Evolutionary conservation across 2,797 vertebrate genomes (phyloP).

Genomic region (Coranthus polyacanthus): DNA sequence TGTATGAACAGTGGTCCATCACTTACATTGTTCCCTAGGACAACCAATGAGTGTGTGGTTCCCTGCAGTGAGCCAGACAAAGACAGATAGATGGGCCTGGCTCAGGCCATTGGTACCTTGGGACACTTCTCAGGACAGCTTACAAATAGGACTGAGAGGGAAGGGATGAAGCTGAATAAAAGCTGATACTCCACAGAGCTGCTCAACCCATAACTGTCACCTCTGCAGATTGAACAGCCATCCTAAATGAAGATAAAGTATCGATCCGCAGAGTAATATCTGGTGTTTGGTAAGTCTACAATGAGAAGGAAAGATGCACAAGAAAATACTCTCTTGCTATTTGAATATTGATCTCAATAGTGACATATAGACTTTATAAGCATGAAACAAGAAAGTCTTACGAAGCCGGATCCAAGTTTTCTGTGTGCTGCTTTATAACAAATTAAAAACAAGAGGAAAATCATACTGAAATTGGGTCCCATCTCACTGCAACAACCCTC

Average conservation of each 20-base stretch:
- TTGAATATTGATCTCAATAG: constrained; percentile 66
- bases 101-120: constrained; percentile 80
- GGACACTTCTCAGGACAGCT: constrained; percentile 85
- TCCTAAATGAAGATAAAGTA: constrained; percentile 81
- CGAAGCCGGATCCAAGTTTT: constrained; percentile 53
- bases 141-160: constrained; percentile 86
- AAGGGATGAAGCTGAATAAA: constrained; percentile 84
- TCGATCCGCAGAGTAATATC: constrained; percentile 73
- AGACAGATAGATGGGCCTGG: constrained; percentile 83
- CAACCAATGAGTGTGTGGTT: constrained; percentile 80
- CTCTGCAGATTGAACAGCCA: constrained; percentile 76
- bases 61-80: constrained; percentile 82
- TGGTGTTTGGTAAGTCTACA: constrained; percentile 68
- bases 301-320: constrained; percentile 47
- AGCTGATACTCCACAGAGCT: constrained; percentile 83
- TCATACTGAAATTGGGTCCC: constrained; percentile 81
- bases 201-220: constrained; percentile 84
- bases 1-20: constrained; percentile 86
- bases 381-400: constrained; percentile 52
- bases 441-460: constrained; percentile 82
- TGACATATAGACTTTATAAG: constrained; percentile 49
- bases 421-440: constrained; percentile 65
- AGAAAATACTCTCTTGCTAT: constrained; percentile 55
- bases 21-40: constrained; percentile 84
- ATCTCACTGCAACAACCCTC: constrained; percentile 67